Percentiles rank a stretch among this genome's conserved stretches.
These are phyloP conservation scores for Heloderma charlesbogerti DNA, from an alignment of 2,113 vertebrate genomes.

Conservation along the genomic window DNA sequence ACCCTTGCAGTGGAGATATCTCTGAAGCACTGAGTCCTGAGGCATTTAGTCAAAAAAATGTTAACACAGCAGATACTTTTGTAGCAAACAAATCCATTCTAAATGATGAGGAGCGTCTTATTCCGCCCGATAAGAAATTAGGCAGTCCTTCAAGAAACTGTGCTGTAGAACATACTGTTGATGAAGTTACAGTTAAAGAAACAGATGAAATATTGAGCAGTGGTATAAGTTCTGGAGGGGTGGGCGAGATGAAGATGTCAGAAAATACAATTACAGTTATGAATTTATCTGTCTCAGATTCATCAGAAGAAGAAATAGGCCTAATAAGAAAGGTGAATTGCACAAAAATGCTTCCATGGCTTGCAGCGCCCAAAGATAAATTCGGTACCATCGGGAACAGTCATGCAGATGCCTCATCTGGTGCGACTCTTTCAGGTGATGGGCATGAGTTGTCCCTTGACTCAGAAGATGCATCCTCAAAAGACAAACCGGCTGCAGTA, in stretches of 20 bases:
- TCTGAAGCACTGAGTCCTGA: slow-evolving; percentile 46
- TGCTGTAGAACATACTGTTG: slow-evolving; percentile 47
- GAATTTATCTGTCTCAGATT: slow-evolving; percentile 38
- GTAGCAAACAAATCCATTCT: slow-evolving; percentile 41
- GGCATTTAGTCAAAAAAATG: slow-evolving; percentile 28
- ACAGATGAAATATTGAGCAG: slow-evolving; percentile 31
- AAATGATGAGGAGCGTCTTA: slow-evolving; percentile 17
- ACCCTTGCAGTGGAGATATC: not conserved
- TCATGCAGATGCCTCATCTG: not conserved
- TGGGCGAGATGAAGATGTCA: not conserved
- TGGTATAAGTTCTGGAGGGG: not conserved
- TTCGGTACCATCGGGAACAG: slow-evolving; percentile 12
- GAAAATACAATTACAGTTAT: slow-evolving; percentile 4
- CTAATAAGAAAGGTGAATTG: not conserved
- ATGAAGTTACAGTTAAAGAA: not conserved
- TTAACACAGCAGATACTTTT: slow-evolving; percentile 23
- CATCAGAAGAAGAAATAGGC: slow-evolving; percentile 54
- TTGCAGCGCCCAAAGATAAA: slow-evolving; percentile 30
- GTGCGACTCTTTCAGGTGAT: not conserved
- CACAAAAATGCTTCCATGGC: not conserved
- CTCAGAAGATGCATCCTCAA: fast-evolving
- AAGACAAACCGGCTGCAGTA: not conserved
- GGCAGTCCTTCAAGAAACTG: slow-evolving; percentile 49
- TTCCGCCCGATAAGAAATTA: slow-evolving; percentile 25
- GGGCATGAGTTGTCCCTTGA: not conserved